Percentiles rank a stretch among this genome's conserved stretches.
Conservation (phyloP, 1,140 invertebrate genomes). For the Anadara kagoshimensis region DNA sequence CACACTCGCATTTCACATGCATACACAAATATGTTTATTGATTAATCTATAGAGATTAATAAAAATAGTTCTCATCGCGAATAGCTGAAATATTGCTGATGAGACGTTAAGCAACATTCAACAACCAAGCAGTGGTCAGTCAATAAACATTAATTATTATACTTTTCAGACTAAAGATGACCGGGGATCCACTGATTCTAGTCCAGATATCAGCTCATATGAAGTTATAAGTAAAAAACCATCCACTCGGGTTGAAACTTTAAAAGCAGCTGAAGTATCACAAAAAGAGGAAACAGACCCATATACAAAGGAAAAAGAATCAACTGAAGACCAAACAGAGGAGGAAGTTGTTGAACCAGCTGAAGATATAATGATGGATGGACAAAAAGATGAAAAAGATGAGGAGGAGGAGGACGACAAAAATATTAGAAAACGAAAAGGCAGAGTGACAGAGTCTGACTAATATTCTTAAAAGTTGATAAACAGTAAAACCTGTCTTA, state of each 20-base stretch:
- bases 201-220: slow-evolving; percentile 25
- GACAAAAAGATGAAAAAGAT: slow-evolving; percentile 30
- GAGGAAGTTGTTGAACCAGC: slow-evolving; percentile 25
- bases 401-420: not conserved
- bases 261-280: slow-evolving; percentile 6
- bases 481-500: too few species aligned
- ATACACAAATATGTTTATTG: too few species aligned
- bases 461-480: too few species aligned
- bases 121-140: not conserved
- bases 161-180: not conserved
- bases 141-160: not conserved
- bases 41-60: too few species aligned
- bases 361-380: slow-evolving; percentile 34
- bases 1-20: too few species aligned
- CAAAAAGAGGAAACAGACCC: slow-evolving; percentile 10
- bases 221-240: slow-evolving; percentile 22
- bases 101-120: not conserved
- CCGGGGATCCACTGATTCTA: slow-evolving; percentile 21
- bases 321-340: slow-evolving; percentile 10
- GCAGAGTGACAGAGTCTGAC: too few species aligned
- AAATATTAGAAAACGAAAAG: too few species aligned
- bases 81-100: not conserved
- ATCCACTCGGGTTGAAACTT: slow-evolving; percentile 11
- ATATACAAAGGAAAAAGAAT: slow-evolving; percentile 12
- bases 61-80: too few species aligned